Percentiles rank a stretch among this genome's conserved stretches.
Conservation (phyloP, 2,113 vertebrate species). For the Semnornis frantzii region DNA sequence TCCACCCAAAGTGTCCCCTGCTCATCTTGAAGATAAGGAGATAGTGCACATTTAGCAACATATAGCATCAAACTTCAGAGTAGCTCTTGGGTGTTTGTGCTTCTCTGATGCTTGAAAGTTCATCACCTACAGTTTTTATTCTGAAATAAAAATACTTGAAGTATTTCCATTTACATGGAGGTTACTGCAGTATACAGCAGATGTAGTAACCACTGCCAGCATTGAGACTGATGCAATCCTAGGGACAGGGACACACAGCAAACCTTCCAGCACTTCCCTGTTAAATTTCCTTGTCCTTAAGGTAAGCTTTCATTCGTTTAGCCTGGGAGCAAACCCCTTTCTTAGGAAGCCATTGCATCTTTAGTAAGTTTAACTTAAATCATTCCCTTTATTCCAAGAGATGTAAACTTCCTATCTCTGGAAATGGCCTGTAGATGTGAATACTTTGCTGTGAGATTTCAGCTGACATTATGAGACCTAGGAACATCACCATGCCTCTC, state of each 20-base stretch:
- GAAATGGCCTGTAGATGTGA: background rate
- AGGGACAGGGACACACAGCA: background rate
- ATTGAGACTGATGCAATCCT: background rate
- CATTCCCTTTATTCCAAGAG: background rate
- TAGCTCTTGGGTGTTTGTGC: background rate
- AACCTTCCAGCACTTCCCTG: background rate
- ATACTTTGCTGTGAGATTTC: background rate
- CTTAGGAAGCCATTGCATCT: background rate
- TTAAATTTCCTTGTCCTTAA: background rate
- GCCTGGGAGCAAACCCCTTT: background rate
- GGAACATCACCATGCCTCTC: background rate
- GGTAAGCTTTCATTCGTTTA: accelerated
- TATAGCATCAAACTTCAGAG: background rate
- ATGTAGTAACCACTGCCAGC: background rate
- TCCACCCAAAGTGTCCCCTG: background rate
- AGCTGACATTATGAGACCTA: background rate
- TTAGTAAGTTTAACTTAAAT: background rate
- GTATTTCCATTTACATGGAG: background rate
- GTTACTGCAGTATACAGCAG: background rate
- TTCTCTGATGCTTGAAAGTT: background rate
- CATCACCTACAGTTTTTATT: background rate
- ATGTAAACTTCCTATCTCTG: background rate
- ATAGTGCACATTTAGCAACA: background rate
- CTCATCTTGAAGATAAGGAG: background rate
- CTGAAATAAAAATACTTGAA: background rate